phyloP scores from a whole-genome alignment of 2,113 vertebrate genomes.

The Pangasianodon gigas region DNA sequence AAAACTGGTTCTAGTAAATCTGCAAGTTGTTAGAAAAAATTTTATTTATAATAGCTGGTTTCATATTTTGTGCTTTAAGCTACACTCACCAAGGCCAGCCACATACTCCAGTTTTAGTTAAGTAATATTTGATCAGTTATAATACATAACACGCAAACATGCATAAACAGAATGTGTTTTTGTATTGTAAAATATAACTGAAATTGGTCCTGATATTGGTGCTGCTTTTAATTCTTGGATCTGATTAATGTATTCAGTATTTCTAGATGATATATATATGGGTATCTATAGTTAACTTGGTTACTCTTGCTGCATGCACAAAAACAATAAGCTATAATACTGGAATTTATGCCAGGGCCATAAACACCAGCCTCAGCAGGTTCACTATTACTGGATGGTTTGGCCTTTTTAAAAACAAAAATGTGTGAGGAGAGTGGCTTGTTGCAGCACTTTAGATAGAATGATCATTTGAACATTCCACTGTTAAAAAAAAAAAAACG shows the following conservation, averaged over 20 bases:
- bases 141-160: neutral
- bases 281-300: neutral
- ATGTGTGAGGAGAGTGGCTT: neutral
- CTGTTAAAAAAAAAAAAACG: neutral
- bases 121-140: constrained; percentile 5
- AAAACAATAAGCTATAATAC: neutral
- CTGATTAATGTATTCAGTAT: neutral
- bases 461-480: neutral
- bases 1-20: neutral
- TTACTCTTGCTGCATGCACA: neutral
- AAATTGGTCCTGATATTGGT: neutral
- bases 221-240: neutral
- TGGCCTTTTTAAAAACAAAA: neutral
- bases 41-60: neutral
- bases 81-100: neutral
- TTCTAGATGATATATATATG: neutral
- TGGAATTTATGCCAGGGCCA: neutral
- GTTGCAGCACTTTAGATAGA: neutral
- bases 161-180: neutral
- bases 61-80: neutral
- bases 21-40: neutral
- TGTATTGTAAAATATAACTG: neutral
- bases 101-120: neutral
- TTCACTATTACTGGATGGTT: neutral
- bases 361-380: neutral